These are phyloP conservation scores for Neopipo cinnamomea DNA, from an alignment of 2,113 vertebrate genomes.

Conservation along the genomic window DNA sequence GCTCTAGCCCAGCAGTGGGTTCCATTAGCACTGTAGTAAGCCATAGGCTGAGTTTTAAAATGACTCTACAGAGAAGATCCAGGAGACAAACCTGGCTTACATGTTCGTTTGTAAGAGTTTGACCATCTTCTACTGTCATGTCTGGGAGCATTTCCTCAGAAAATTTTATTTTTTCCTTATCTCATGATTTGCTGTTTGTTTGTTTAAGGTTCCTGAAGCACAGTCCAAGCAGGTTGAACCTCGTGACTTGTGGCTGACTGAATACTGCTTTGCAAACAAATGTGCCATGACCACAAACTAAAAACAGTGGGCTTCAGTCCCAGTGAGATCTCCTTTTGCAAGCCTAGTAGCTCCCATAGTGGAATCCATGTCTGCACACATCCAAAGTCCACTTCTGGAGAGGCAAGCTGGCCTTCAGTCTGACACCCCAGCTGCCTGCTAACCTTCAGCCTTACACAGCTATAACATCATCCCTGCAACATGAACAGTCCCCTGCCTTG, in stretches of 20 bases:
- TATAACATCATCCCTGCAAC: not conserved
- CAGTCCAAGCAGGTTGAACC: constrained; percentile 7
- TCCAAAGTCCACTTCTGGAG: not conserved
- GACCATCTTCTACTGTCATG: not conserved
- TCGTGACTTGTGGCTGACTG: constrained; percentile 32
- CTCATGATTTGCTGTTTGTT: constrained; percentile 27
- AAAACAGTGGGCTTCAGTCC: constrained; percentile 24
- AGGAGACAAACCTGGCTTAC: not conserved
- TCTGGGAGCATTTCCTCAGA: not conserved
- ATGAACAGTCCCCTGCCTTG: not conserved
- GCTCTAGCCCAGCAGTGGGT: not conserved
- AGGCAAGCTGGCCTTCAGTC: not conserved
- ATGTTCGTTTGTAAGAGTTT: not conserved
- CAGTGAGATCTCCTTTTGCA: not conserved
- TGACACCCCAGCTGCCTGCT: not conserved
- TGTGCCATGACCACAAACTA: constrained; percentile 5
- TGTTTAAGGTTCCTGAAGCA: constrained; percentile 18
- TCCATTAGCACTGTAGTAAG: not conserved
- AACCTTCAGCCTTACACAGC: not conserved
- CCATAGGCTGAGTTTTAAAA: not conserved
- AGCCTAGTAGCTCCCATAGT: not conserved
- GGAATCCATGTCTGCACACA: not conserved
- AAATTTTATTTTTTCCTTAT: constrained; percentile 9
- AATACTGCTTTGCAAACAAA: constrained; percentile 35
- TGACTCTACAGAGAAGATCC: not conserved